A percentile compares a stretch with the other conserved stretches of the same genome.
These are phyloP conservation scores for Oscheius sp. DNA, from an alignment of 2,888 invertebrate genomes.

Conservation along the genomic window DNA sequence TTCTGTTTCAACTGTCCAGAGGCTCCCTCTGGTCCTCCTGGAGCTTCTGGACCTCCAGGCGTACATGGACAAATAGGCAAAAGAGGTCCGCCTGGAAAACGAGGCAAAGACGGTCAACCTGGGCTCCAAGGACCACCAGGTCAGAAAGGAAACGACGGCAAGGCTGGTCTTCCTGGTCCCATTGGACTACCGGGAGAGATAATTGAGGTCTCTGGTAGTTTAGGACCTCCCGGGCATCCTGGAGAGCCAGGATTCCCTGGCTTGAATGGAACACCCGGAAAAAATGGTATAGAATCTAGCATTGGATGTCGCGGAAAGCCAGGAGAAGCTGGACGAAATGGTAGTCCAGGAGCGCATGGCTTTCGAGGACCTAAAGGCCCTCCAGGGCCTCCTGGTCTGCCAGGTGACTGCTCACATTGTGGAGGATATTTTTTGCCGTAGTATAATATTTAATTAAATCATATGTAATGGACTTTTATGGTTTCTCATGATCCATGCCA, in stretches of 20 bases:
- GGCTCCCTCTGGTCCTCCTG: neutral
- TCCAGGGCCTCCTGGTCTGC: neutral
- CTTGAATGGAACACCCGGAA: neutral
- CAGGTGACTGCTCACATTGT: neutral
- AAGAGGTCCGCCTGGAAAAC: neutral
- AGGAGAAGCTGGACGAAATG: neutral
- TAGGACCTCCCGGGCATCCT: neutral
- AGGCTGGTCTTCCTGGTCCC: neutral
- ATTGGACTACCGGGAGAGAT: neutral
- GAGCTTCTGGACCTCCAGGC: neutral
- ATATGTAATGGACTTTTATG: neutral
- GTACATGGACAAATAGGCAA: neutral
- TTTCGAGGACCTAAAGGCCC: neutral
- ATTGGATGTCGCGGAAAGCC: neutral
- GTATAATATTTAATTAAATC: neutral
- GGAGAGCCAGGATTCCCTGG: neutral
- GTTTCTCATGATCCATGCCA: neutral
- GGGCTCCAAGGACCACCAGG: neutral
- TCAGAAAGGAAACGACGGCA: neutral
- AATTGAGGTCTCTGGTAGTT: neutral
- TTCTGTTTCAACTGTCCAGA: conserved; percentile 6
- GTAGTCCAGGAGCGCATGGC: neutral
- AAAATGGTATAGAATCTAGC: neutral
- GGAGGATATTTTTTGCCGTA: neutral
- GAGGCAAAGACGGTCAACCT: neutral